Evolutionary conservation across 2,797 vertebrate genomes (phyloP).

Genomic region (Chelonia mydas): DNA sequence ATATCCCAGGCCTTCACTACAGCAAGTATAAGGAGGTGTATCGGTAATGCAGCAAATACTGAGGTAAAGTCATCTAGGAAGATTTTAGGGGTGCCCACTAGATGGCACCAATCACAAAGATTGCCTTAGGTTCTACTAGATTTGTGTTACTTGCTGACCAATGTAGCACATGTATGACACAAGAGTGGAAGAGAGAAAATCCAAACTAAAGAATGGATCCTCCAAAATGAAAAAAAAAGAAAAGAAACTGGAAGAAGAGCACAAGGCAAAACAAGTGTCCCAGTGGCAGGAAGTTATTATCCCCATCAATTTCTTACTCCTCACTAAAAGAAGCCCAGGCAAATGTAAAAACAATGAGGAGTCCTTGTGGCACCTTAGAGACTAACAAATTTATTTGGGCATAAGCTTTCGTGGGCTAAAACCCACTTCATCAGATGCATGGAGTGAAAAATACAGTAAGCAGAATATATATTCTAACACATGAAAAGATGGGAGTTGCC

Average conservation of each 20-base stretch:
- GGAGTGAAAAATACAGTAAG: too few relatives aligned
- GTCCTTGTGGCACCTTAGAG: too few relatives aligned
- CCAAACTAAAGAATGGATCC: background rate
- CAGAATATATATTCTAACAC: too few relatives aligned
- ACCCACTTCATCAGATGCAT: too few relatives aligned
- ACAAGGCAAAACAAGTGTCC: background rate
- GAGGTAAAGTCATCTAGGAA: background rate
- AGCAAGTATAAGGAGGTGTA: background rate
- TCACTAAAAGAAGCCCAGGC: background rate
- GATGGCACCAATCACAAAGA: background rate
- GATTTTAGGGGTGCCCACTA: background rate
- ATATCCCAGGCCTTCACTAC: background rate
- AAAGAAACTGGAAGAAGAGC: background rate
- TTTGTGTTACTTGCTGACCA: background rate
- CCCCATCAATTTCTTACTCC: background rate
- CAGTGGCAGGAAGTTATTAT: background rate
- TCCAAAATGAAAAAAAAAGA: background rate
- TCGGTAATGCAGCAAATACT: background rate
- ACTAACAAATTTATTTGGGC: too few relatives aligned
- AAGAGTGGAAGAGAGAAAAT: background rate
- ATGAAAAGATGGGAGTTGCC: too few relatives aligned
- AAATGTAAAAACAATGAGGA: background rate
- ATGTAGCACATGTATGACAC: background rate
- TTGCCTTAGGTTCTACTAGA: background rate
- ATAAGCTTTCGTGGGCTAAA: too few relatives aligned